Evolutionary conservation across 2,113 vertebrate genomes (phyloP).

Genomic region (Copsychus sechellarum): DNA sequence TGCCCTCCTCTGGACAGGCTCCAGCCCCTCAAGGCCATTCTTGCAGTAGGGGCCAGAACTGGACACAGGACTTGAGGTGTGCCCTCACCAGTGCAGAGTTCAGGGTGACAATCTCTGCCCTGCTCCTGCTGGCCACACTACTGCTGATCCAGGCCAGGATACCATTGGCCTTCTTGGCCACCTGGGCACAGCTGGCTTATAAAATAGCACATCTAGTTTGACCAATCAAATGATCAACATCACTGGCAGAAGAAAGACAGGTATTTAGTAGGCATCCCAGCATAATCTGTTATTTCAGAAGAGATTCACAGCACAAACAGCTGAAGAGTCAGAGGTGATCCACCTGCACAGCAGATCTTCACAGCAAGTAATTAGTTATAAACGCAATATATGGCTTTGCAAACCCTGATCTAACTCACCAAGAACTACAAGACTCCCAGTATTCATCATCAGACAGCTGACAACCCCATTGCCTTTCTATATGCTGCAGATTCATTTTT

Average conservation of each 20-base stretch:
- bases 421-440: neutral
- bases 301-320: neutral
- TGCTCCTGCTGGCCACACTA: neutral
- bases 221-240: neutral
- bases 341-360: neutral
- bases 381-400: neutral
- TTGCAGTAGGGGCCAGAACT: neutral
- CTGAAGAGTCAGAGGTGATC: neutral
- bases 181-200: neutral
- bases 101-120: neutral
- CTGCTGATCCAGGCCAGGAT: neutral
- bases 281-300: neutral
- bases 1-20: neutral
- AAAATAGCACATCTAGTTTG: neutral
- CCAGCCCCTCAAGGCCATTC: neutral
- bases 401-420: neutral
- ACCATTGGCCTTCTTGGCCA: neutral
- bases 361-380: neutral
- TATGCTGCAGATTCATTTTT: neutral
- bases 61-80: rapidly evolving
- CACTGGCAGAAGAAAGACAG: neutral
- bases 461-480: neutral
- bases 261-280: neutral
- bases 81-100: neutral
- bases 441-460: neutral